Percentiles rank a stretch among this genome's conserved stretches.
These are phyloP conservation scores for Cossypha polioptera DNA, from an alignment of 2,797 vertebrate species.

Conservation along the genomic window DNA sequence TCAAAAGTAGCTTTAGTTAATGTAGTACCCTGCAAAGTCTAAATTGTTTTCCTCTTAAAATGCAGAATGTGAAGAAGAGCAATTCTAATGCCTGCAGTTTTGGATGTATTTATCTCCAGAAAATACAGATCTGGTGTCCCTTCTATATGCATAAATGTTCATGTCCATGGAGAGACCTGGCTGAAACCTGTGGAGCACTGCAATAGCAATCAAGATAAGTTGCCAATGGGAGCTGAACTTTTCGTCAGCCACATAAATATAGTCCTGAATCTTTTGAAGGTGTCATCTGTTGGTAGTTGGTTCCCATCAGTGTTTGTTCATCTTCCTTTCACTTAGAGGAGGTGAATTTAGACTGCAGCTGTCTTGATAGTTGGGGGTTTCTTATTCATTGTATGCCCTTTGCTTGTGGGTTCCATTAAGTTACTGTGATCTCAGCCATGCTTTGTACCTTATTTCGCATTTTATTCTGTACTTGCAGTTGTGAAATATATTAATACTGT, in stretches of 20 bases:
- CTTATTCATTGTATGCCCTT: background rate
- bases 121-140: background rate
- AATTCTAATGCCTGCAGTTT: background rate
- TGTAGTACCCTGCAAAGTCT: background rate
- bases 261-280: background rate
- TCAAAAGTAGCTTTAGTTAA: background rate
- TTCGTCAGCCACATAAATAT: background rate
- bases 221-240: background rate
- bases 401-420: background rate
- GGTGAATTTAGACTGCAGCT: constrained; percentile 21
- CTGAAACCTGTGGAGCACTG: background rate
- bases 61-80: background rate
- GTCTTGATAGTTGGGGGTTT: background rate
- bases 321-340: background rate
- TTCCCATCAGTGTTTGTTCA: background rate
- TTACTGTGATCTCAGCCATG: background rate
- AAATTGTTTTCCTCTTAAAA: background rate
- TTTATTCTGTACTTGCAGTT: background rate
- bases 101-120: background rate
- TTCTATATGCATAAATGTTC: fast-evolving
- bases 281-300: background rate
- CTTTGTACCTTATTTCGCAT: constrained; percentile 1
- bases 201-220: background rate
- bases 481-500: background rate
- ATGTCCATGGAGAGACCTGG: background rate